These are phyloP conservation scores for Acleris cristana DNA, from an alignment of 2,888 invertebrate genomes.

Conservation along the genomic window DNA sequence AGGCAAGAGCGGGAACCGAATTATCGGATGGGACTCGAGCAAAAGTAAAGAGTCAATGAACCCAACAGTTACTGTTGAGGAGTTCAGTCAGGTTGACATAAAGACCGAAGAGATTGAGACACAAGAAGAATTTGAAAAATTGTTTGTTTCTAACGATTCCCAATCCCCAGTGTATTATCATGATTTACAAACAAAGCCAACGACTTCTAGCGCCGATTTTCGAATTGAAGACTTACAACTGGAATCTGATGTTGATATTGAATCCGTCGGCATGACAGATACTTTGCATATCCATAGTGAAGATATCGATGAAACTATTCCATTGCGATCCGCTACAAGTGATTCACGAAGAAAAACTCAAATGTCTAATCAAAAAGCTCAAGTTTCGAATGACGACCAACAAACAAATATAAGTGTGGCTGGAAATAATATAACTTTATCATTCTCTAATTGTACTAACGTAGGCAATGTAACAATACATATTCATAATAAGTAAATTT, in stretches of 20 bases:
- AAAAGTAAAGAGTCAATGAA: not conserved
- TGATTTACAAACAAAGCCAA: not conserved
- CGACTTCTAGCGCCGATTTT: not conserved
- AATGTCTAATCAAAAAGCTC: not conserved
- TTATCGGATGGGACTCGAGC: not conserved
- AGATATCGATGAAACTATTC: slow-evolving; percentile 1
- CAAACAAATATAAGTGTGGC: slow-evolving; percentile 13
- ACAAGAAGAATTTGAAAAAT: not conserved
- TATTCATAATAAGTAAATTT: slow-evolving; percentile 11
- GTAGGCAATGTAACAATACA: slow-evolving; percentile 19
- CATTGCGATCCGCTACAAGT: not conserved
- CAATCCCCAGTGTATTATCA: not conserved
- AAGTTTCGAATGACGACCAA: not conserved
- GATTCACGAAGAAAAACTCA: not conserved
- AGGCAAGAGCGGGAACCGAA: not conserved
- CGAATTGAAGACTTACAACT: not conserved
- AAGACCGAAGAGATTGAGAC: not conserved
- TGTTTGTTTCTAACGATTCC: not conserved
- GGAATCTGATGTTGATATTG: slow-evolving; percentile 2
- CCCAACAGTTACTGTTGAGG: not conserved
- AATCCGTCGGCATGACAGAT: not conserved
- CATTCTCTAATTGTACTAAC: slow-evolving; percentile 16
- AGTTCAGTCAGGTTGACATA: not conserved
- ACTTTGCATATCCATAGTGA: slow-evolving; percentile 3
- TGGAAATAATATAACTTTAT: slow-evolving; percentile 16